Evolutionary conservation across 2,888 invertebrate genomes (phyloP).

Genomic region (Oscheius myriophilus): DNA sequence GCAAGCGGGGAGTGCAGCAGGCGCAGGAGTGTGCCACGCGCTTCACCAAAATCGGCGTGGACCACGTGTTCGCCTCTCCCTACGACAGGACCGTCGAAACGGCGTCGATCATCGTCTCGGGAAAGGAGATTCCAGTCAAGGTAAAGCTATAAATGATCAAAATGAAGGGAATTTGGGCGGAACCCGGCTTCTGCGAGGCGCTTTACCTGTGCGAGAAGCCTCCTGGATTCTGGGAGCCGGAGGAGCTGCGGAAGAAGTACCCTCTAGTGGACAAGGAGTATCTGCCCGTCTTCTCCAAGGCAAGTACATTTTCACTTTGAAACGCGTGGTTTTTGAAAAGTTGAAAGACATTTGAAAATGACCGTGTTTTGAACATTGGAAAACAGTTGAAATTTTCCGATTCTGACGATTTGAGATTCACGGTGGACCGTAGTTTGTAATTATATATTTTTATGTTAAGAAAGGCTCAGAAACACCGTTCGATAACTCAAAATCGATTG

Average conservation of each 20-base stretch:
- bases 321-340: not conserved
- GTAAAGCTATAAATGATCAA: conserved; percentile 21
- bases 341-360: too few relatives aligned
- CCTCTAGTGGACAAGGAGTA: conserved; percentile 57
- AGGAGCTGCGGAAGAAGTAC: conserved; percentile 59
- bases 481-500: too few relatives aligned
- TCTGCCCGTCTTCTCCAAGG: conserved; percentile 58
- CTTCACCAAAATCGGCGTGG: conserved; percentile 47
- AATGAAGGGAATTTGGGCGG: conserved; percentile 35
- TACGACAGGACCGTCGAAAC: conserved; percentile 68
- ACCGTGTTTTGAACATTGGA: too few relatives aligned
- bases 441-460: too few relatives aligned
- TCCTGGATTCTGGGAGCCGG: conserved; percentile 53
- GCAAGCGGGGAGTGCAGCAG: conserved; percentile 58
- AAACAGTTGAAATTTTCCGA: too few relatives aligned
- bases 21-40: conserved; percentile 53
- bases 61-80: conserved; percentile 65
- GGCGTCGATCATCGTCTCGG: conserved; percentile 52
- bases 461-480: too few relatives aligned
- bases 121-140: conserved; percentile 58
- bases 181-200: conserved; percentile 65
- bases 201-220: conserved; percentile 66
- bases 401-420: too few relatives aligned
- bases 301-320: conserved; percentile 2
- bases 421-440: too few relatives aligned